phyloP scores from a whole-genome alignment of 2,113 vertebrate species.

The Nothobranchius furzeri region DNA sequence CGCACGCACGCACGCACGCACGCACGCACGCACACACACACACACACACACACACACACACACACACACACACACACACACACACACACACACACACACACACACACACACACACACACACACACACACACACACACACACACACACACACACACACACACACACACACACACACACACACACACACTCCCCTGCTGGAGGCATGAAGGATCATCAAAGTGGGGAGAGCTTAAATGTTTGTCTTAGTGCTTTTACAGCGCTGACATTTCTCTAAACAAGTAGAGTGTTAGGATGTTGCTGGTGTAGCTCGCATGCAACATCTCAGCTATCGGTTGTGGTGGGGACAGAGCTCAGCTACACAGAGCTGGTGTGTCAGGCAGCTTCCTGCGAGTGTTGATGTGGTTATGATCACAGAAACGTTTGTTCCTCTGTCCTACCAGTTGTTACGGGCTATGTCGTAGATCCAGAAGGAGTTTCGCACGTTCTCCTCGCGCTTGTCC shows the following conservation, averaged over 20 bases:
- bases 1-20: too few species aligned
- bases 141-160: too few species aligned
- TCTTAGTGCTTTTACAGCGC: background rate
- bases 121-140: too few species aligned
- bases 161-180: too few species aligned
- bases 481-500: constrained; percentile 97
- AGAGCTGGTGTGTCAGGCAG: constrained; percentile 20
- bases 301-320: background rate
- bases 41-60: too few species aligned
- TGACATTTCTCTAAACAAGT: background rate
- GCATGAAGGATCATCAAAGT: background rate
- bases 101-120: too few species aligned
- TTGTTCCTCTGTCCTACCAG: constrained; percentile 80
- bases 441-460: constrained; percentile 98
- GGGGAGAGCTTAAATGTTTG: constrained; percentile 10
- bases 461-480: constrained; percentile 99
- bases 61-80: too few species aligned
- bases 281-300: background rate
- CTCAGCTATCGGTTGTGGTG: constrained; percentile 18
- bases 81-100: too few species aligned
- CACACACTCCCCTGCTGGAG: too few species aligned
- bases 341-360: constrained; percentile 9
- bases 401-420: constrained; percentile 5
- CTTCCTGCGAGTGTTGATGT: constrained; percentile 31
- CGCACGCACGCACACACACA: too few species aligned